Percentiles rank a stretch among this genome's conserved stretches.
phyloP scores from a whole-genome alignment of 1,140 invertebrate genomes.

The Ganaspis sp. region DNA sequence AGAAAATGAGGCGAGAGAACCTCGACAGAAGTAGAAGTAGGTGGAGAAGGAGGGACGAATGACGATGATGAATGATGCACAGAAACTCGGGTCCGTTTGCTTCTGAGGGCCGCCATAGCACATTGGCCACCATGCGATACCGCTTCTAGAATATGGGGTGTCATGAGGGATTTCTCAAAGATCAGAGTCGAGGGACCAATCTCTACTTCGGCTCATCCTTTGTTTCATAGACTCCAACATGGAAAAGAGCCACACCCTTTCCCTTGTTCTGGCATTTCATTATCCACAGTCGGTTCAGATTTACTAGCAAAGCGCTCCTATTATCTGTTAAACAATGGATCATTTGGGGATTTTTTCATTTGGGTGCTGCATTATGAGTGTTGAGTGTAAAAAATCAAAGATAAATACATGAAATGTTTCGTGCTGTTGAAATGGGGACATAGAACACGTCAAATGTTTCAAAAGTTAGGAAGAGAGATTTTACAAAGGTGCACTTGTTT shows the following conservation, averaged over 20 bases:
- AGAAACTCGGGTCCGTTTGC: conserved; percentile 56
- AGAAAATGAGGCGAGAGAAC: conserved; percentile 49
- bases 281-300: not conserved
- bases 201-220: not conserved
- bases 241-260: conserved; percentile 29
- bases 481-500: too few species aligned
- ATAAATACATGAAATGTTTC: too few species aligned
- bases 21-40: conserved; percentile 36
- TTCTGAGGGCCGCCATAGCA: conserved; percentile 18
- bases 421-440: too few species aligned
- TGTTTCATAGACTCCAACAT: conserved; percentile 2
- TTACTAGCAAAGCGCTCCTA: not conserved
- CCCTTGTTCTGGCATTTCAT: conserved; percentile 5
- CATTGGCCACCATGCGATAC: not conserved
- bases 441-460: too few species aligned
- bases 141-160: not conserved
- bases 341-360: not conserved
- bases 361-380: not conserved
- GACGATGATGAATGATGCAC: conserved; percentile 72
- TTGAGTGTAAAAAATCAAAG: too few species aligned
- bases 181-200: conserved; percentile 2
- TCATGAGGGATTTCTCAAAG: conserved; percentile 17
- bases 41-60: conserved; percentile 61
- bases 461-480: too few species aligned
- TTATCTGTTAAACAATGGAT: not conserved